Evolutionary conservation across 1,140 invertebrate species (phyloP).

Genomic region (Scaptomyza pallida): DNA sequence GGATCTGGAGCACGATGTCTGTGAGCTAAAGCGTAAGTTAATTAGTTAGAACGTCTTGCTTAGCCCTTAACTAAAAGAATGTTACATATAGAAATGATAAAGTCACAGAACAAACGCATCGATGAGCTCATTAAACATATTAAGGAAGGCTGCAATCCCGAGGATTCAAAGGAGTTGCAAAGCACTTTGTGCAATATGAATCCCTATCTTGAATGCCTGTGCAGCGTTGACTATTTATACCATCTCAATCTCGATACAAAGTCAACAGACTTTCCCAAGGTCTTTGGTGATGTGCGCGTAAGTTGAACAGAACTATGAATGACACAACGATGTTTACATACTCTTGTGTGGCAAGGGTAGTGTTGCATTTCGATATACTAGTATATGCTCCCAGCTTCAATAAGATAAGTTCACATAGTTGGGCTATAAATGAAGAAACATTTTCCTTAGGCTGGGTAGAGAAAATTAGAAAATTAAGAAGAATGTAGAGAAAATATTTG

Average conservation of each 20-base stretch:
- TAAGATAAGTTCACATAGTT: too few relatives aligned
- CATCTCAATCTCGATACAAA: constrained; percentile 47
- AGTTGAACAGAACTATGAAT: too few relatives aligned
- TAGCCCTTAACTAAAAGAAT: too few relatives aligned
- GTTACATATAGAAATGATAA: constrained; percentile 42
- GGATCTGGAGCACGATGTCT: constrained; percentile 32
- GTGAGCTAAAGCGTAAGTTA: constrained; percentile 56
- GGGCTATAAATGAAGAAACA: too few relatives aligned
- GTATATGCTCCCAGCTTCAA: too few relatives aligned
- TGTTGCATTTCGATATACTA: too few relatives aligned
- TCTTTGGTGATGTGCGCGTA: constrained; percentile 67
- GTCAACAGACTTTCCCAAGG: constrained; percentile 50
- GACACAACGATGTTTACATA: too few relatives aligned
- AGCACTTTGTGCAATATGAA: constrained; percentile 35
- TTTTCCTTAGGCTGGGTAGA: too few relatives aligned
- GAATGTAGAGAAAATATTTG: too few relatives aligned
- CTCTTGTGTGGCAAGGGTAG: too few relatives aligned
- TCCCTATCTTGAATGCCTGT: constrained; percentile 51
- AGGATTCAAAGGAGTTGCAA: neutral
- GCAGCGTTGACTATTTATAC: constrained; percentile 55
- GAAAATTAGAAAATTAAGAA: too few relatives aligned
- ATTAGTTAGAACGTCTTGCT: too few relatives aligned
- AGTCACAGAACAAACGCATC: constrained; percentile 54
- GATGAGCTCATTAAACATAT: constrained; percentile 47
- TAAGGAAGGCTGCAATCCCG: constrained; percentile 27